Conservation (phyloP, 2,888 invertebrate species). For the Pachycephus smyrnensis region DNA sequence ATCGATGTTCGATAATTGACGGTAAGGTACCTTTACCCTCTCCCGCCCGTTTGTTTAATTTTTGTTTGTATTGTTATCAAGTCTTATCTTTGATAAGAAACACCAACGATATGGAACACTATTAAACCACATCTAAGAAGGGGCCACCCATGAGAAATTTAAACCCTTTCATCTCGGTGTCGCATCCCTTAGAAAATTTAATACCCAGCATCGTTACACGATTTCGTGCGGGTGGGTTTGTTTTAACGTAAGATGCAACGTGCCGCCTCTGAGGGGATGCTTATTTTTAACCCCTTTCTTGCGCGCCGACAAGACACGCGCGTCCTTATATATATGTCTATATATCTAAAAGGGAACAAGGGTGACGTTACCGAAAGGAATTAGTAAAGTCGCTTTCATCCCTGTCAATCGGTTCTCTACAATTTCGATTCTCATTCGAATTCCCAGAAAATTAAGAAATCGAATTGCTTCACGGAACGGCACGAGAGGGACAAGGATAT, state of each 20-base stretch:
- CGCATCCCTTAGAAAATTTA: constrained; percentile 32
- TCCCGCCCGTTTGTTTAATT: neutral
- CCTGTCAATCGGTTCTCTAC: neutral
- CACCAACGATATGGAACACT: neutral
- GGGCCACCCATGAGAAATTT: constrained; percentile 37
- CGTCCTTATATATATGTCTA: neutral
- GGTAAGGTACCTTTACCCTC: neutral
- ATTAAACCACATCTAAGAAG: neutral
- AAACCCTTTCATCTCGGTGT: constrained; percentile 37
- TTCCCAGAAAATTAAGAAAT: neutral
- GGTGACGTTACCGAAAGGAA: neutral
- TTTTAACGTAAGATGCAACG: constrained; percentile 33
- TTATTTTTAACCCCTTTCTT: constrained; percentile 32
- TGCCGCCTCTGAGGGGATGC: constrained; percentile 27
- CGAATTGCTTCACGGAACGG: neutral
- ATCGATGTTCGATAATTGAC: neutral
- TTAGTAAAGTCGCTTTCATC: neutral
- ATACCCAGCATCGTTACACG: constrained; percentile 20
- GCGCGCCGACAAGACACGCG: neutral
- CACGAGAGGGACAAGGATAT: neutral
- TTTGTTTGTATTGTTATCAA: no score
- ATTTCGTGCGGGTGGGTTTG: constrained; percentile 34
- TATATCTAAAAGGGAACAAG: neutral
- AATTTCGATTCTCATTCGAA: neutral
- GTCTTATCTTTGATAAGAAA: neutral